phyloP scores from a whole-genome alignment of 2,113 vertebrate genomes.

The Athene noctua region DNA sequence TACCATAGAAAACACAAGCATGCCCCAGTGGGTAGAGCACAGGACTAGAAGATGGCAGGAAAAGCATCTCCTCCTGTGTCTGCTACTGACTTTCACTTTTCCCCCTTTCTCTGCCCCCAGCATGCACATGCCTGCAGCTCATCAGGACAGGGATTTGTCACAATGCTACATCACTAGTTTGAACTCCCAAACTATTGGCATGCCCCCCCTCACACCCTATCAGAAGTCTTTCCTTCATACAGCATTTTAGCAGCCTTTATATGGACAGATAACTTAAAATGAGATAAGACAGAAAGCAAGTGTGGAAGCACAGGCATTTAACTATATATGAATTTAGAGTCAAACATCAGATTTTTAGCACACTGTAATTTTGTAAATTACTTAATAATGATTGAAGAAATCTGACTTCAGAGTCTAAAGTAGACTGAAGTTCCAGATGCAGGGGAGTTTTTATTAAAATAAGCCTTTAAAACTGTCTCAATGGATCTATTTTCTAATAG shows the following conservation, averaged over 20 bases:
- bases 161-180: accelerated
- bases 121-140: accelerated
- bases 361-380: neutral
- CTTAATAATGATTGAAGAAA: conserved; percentile 1
- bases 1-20: neutral
- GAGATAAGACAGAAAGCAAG: neutral
- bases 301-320: neutral
- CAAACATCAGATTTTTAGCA: neutral
- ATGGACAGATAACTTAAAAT: neutral
- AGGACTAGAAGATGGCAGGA: neutral
- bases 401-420: neutral
- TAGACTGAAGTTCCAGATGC: neutral
- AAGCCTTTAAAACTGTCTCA: neutral
- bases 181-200: neutral
- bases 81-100: neutral
- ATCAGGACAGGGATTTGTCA: neutral
- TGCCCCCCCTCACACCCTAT: neutral
- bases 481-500: neutral
- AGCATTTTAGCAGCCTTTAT: neutral
- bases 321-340: neutral
- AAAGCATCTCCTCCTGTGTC: neutral
- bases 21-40: neutral
- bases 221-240: neutral
- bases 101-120: neutral
- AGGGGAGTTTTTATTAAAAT: neutral